Evolutionary conservation across 2,888 invertebrate genomes (phyloP).

Genomic region (Myopa tessellatipennis): DNA sequence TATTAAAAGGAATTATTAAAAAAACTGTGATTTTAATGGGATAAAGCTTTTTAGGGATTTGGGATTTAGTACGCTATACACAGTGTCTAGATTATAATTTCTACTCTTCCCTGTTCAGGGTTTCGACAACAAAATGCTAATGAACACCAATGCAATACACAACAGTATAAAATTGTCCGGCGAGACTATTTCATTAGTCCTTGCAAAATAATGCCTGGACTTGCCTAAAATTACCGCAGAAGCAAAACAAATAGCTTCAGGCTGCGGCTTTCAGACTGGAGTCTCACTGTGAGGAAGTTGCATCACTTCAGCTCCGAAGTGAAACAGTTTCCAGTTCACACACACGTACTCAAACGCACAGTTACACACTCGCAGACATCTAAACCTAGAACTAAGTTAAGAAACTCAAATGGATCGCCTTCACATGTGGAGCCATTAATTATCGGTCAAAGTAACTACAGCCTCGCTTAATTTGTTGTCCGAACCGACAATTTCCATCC

Average conservation of each 20-base stretch:
- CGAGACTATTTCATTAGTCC: neutral
- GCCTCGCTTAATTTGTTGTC: constrained; percentile 10
- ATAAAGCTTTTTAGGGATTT: too few relatives aligned
- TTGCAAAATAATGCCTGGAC: neutral
- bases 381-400: neutral
- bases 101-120: too few relatives aligned
- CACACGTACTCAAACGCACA: neutral
- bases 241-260: neutral
- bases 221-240: neutral
- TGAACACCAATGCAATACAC: too few relatives aligned
- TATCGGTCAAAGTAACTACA: neutral
- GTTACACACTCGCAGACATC: neutral
- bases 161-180: too few relatives aligned
- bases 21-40: too few relatives aligned
- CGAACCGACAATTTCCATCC: constrained; percentile 15
- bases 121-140: neutral
- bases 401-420: neutral
- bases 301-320: neutral
- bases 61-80: too few relatives aligned
- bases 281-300: neutral
- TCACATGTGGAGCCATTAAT: constrained; percentile 17
- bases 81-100: too few relatives aligned
- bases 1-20: too few relatives aligned
- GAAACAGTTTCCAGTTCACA: neutral
- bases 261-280: neutral